Conservation (phyloP, 2,113 vertebrate genomes). For the Rynchops niger region DNA sequence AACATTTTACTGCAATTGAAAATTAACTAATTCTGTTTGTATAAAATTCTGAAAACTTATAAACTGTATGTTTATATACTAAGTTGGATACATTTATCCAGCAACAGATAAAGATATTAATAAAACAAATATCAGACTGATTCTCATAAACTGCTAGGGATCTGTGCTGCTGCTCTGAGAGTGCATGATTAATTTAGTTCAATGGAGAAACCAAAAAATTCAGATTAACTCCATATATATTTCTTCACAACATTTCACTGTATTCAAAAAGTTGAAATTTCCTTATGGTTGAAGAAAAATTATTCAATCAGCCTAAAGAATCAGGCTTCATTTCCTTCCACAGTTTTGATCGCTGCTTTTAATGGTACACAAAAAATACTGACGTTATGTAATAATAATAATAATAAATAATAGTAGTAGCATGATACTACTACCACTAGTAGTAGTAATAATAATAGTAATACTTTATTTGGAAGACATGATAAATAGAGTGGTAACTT, state of each 20-base stretch:
- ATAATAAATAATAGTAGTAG: neutral
- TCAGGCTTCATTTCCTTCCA: neutral
- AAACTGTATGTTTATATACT: neutral
- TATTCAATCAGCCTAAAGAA: neutral
- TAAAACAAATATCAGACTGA: neutral
- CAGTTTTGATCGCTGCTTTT: neutral
- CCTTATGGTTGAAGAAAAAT: neutral
- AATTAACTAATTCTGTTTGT: conserved; percentile 69
- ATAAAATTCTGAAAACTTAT: conserved; percentile 38
- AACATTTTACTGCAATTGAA: conserved; percentile 63
- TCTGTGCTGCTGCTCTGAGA: neutral
- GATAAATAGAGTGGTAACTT: neutral
- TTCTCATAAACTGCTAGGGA: neutral
- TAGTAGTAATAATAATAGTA: neutral
- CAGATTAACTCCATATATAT: neutral
- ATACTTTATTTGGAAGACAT: neutral
- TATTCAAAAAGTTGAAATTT: neutral
- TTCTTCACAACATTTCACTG: neutral
- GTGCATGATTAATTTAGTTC: neutral
- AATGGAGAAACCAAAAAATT: neutral
- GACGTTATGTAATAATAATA: neutral
- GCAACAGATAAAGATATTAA: neutral
- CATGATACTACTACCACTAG: neutral
- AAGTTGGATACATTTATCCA: conserved; percentile 11
- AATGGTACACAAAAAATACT: neutral